These are phyloP conservation scores for Heterodera carotae DNA, from an alignment of 1,140 invertebrate genomes.

Conservation along the genomic window DNA sequence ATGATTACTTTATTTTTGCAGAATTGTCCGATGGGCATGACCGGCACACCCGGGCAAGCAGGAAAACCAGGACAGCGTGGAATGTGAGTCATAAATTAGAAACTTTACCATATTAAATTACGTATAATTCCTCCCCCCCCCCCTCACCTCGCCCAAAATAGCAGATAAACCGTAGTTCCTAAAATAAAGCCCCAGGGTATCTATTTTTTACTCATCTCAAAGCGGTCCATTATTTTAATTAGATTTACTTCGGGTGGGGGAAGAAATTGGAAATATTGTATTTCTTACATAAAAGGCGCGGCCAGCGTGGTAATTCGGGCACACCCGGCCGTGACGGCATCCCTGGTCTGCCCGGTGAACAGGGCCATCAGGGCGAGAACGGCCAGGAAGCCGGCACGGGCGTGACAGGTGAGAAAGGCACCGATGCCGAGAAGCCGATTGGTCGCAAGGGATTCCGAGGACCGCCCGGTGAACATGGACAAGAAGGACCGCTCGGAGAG, in stretches of 20 bases:
- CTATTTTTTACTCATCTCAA: too few relatives aligned
- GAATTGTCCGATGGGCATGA: conserved; percentile 48
- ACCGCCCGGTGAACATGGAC: conserved; percentile 41
- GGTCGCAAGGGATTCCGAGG: conserved; percentile 47
- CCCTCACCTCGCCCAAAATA: too few relatives aligned
- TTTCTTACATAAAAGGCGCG: too few relatives aligned
- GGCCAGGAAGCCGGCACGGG: conserved; percentile 47
- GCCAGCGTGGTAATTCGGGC: conserved; percentile 9
- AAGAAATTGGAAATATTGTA: too few relatives aligned
- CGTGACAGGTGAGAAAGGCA: conserved; percentile 39
- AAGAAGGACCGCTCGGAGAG: conserved; percentile 38
- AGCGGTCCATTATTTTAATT: too few relatives aligned
- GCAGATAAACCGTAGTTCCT: too few relatives aligned
- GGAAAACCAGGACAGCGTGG: conserved; percentile 48
- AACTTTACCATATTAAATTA: too few relatives aligned
- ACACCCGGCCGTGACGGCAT: conserved; percentile 24
- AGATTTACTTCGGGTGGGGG: too few relatives aligned
- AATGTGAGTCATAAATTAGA: conserved; percentile 5
- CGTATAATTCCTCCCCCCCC: too few relatives aligned
- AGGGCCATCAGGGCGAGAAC: conserved; percentile 32
- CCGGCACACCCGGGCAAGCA: conserved; percentile 36
- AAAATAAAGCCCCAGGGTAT: too few relatives aligned
- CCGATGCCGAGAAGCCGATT: conserved; percentile 54
- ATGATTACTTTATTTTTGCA: too few relatives aligned
- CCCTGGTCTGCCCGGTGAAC: conserved; percentile 19